Percentiles rank a stretch among this genome's conserved stretches.
These are phyloP conservation scores for Syngnathoides biaculeatus DNA, from an alignment of 2,113 vertebrate species.

Conservation along the genomic window DNA sequence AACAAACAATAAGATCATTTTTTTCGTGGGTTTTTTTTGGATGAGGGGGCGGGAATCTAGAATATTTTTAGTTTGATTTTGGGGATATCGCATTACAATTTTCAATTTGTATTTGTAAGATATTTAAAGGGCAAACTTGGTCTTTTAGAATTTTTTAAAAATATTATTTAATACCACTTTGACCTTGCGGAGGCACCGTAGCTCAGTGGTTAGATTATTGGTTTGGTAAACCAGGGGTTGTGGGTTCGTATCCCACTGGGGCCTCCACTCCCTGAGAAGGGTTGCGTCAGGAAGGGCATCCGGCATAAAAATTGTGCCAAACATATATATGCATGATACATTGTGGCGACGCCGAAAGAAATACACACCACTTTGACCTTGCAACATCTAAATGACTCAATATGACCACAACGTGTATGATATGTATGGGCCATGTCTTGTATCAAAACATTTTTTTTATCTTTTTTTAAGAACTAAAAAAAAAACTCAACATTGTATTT, in stretches of 20 bases:
- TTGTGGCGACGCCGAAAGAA: no score
- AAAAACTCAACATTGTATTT: no score
- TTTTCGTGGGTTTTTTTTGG: background rate
- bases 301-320: no score
- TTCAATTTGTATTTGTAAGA: background rate
- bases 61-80: background rate
- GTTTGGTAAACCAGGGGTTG: no score
- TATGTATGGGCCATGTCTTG: background rate
- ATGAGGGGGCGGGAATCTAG: background rate
- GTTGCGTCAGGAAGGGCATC: no score
- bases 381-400: background rate
- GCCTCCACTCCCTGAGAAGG: no score
- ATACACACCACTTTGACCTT: background rate
- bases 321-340: no score
- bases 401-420: background rate
- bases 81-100: background rate
- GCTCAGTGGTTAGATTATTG: no score
- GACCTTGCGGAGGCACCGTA: no score
- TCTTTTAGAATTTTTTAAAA: background rate
- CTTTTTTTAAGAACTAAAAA: background rate
- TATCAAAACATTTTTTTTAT: background rate
- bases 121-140: background rate
- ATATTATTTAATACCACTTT: background rate
- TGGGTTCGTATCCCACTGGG: no score
- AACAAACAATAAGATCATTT: background rate